Evolutionary conservation across 2,888 invertebrate genomes (phyloP).

Genomic region (Phymatocera aterrima): DNA sequence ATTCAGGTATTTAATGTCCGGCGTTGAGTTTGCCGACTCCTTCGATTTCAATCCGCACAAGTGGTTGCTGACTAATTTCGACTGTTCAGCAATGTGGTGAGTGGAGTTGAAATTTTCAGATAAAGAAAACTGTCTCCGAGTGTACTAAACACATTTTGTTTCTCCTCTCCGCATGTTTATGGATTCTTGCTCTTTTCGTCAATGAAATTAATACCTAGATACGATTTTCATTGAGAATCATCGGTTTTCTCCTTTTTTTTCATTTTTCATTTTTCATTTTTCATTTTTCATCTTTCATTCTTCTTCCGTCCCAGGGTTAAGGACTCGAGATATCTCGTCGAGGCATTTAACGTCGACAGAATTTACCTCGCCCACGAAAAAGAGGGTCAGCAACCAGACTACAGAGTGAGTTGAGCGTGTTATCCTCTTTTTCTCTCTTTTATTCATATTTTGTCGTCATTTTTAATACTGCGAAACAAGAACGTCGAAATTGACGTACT

Average conservation of each 20-base stretch:
- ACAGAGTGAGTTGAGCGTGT: conserved; percentile 76
- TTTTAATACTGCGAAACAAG: too few relatives aligned
- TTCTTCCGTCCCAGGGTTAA: conserved; percentile 79
- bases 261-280: neutral
- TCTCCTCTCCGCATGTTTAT: too few relatives aligned
- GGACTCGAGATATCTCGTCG: conserved; percentile 86
- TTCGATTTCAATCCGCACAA: conserved; percentile 97
- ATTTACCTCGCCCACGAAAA: conserved; percentile 89
- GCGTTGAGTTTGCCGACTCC: conserved; percentile 89
- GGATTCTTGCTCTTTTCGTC: too few relatives aligned
- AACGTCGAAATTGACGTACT: too few relatives aligned
- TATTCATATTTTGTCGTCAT: neutral
- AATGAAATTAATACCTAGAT: too few relatives aligned
- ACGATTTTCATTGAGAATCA: neutral
- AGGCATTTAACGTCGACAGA: conserved; percentile 94
- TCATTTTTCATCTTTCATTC: neutral
- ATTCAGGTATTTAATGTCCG: conserved; percentile 86
- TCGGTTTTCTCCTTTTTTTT: neutral
- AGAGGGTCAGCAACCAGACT: conserved; percentile 80
- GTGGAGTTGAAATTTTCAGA: conserved; percentile 47
- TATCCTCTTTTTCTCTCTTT: neutral
- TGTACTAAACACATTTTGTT: too few relatives aligned
- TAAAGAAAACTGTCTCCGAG: too few relatives aligned
- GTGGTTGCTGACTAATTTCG: conserved; percentile 96
- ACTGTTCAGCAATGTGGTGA: conserved; percentile 94